Base-by-base conservation (phyloP, 2,113 vertebrate species). In the Pandion haliaetus region DNA sequence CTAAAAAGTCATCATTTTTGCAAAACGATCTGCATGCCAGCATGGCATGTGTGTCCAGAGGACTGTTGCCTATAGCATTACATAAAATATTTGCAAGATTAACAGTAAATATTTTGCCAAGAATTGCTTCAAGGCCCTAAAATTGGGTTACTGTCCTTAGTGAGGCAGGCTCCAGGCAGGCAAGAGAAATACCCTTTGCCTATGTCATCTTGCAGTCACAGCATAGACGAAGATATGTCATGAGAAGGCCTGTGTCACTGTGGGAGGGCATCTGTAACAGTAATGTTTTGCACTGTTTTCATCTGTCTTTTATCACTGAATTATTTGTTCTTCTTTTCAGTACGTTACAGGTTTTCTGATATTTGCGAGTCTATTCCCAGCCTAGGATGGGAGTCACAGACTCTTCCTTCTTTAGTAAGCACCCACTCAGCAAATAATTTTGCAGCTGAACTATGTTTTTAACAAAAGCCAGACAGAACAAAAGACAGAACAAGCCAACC, bases 351-450 rank as follows among this genome's bases (percentile, higher is more conserved):
- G 54, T 77, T 97, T 90, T 72, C 86, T 12, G 44, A 59, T 86
- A 84, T 57, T 86, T 93, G 55, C 52, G 89, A 69, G 72, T 65
- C 69, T 84, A 93, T 95, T 95, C 92, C 57, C 50, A 86, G 79
- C 19, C 80, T n/a, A 69, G 40, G 26, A 61, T 36, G 32, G 54
- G 76, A 95, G 40, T 50, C 54, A 88, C 31, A 80, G 59, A 40
- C n/a, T 54, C 25, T 70, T 67, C 47, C 62, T 87, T 87, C 85
- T 76, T 80, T 47, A 88, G 12, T 44, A 74, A 93, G 42, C 23
- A 82, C 50, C 44, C 58, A 72, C 44, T 69, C 0, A 18, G 20
- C 65, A 76, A 74, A 13, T 74, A 9, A 42, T 79, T 76, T 82
- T 79, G 50, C 42, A 58, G 24, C 66, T 62, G 17, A 88, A 42